Evolutionary conservation across 2,888 invertebrate genomes (phyloP).

Genomic region (Myathropa florea): DNA sequence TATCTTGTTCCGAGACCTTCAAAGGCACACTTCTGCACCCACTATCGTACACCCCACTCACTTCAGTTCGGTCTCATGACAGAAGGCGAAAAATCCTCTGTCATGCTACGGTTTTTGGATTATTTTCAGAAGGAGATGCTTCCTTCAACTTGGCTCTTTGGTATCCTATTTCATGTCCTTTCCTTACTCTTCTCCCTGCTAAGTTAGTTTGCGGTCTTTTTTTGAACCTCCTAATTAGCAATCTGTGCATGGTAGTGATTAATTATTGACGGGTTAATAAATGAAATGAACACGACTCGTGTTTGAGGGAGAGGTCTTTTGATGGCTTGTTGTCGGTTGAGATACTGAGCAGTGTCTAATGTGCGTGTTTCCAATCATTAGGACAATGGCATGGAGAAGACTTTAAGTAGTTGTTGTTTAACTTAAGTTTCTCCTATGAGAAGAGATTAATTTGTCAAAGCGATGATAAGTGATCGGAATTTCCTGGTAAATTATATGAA

Average conservation of each 20-base stretch:
- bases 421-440: not conserved
- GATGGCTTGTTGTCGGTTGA: not conserved
- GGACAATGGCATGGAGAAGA: constrained; percentile 1
- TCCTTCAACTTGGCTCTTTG: constrained; percentile 22
- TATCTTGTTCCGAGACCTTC: constrained; percentile 13
- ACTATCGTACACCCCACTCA: not conserved
- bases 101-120: constrained; percentile 22
- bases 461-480: constrained; percentile 21
- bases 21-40: constrained; percentile 17
- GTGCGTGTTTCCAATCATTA: constrained; percentile 7
- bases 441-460: constrained; percentile 64
- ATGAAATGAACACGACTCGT: constrained; percentile 44
- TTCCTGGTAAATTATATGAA: constrained; percentile 8
- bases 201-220: not conserved
- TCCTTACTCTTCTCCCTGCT: not conserved
- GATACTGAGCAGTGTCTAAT: not conserved
- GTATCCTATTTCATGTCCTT: not conserved
- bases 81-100: not conserved
- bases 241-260: constrained; percentile 61
- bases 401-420: not conserved
- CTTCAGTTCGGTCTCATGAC: not conserved
- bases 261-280: constrained; percentile 62
- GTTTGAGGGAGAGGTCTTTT: constrained; percentile 2
- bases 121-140: constrained; percentile 12
- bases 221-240: constrained; percentile 45